A percentile compares a stretch with the other conserved stretches of the same genome.
These are phyloP conservation scores for Pygoscelis antarcticus DNA, from an alignment of 2,113 vertebrate species.

Conservation along the genomic window DNA sequence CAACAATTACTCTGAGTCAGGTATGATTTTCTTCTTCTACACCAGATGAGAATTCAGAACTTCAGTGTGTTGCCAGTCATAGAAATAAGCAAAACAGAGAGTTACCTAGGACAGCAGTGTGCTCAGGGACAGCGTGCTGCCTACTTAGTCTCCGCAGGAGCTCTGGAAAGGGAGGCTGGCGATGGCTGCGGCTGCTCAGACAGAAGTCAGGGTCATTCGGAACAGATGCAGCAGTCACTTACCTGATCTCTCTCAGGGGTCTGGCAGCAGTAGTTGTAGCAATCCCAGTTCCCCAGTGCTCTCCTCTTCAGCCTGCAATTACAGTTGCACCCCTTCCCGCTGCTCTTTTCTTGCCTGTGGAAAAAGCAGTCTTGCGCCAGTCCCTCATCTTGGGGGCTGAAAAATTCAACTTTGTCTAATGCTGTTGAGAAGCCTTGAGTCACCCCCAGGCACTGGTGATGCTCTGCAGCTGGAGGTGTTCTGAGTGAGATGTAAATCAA, in stretches of 20 bases:
- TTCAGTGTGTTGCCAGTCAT: neutral
- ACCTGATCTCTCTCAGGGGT: neutral
- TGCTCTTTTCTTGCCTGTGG: neutral
- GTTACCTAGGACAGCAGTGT: neutral
- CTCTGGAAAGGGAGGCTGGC: neutral
- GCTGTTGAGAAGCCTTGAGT: neutral
- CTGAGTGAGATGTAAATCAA: slow-evolving; percentile 36
- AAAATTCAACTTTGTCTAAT: neutral
- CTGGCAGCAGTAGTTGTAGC: neutral
- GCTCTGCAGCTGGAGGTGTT: slow-evolving; percentile 21
- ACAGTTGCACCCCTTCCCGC: neutral
- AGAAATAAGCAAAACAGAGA: neutral
- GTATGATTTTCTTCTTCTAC: neutral
- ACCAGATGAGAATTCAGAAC: neutral
- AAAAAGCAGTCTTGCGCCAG: neutral
- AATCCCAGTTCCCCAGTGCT: neutral
- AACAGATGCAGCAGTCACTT: neutral
- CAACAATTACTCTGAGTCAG: neutral
- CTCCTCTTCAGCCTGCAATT: neutral
- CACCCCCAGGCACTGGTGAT: neutral
- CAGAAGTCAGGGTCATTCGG: neutral
- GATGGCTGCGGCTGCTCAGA: neutral
- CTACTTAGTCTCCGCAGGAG: neutral
- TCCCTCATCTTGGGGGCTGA: neutral
- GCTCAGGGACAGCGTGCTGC: neutral